These are phyloP conservation scores for Xylota sylvarum DNA, from an alignment of 2,888 invertebrate species.

Conservation along the genomic window DNA sequence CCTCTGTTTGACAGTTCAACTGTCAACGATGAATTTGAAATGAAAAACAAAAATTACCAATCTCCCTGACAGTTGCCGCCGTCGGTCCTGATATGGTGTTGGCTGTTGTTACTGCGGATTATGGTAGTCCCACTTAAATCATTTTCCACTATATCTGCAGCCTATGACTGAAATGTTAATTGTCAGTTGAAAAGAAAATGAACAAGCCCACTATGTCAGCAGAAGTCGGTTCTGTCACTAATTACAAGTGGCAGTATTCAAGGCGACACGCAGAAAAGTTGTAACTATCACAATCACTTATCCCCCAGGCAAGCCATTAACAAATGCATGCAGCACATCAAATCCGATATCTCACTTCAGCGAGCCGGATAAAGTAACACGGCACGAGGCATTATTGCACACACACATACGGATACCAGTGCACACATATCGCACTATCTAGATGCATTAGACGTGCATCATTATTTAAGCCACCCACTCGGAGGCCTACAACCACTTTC, in stretches of 20 bases:
- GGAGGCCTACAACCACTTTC: conserved; percentile 37
- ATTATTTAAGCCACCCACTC: conserved; percentile 68
- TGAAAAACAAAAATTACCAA: conserved; percentile 17
- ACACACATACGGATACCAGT: neutral
- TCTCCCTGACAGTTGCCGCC: conserved; percentile 18
- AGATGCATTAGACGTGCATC: conserved; percentile 53
- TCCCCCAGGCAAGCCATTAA: neutral
- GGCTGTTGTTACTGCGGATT: conserved; percentile 4
- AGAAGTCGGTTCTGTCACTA: conserved; percentile 3
- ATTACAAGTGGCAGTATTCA: conserved; percentile 19
- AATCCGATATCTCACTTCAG: conserved; percentile 23
- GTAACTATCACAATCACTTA: neutral
- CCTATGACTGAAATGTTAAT: conserved; percentile 23
- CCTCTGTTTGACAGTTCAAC: conserved; percentile 37
- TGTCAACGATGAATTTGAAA: conserved; percentile 31
- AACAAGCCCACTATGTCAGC: neutral
- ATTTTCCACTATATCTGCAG: neutral
- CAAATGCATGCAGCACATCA: neutral
- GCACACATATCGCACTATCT: conserved; percentile 1
- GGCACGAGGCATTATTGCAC: conserved; percentile 44
- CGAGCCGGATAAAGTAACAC: conserved; percentile 20
- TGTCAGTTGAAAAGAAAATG: conserved; percentile 22
- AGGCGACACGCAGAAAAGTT: conserved; percentile 1
- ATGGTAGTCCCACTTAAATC: conserved; percentile 14
- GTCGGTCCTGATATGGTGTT: neutral